A percentile compares a stretch with the other conserved stretches of the same genome.
These are phyloP conservation scores for Anagrus nilaparvatae DNA, from an alignment of 1,140 invertebrate species.

Conservation along the genomic window DNA sequence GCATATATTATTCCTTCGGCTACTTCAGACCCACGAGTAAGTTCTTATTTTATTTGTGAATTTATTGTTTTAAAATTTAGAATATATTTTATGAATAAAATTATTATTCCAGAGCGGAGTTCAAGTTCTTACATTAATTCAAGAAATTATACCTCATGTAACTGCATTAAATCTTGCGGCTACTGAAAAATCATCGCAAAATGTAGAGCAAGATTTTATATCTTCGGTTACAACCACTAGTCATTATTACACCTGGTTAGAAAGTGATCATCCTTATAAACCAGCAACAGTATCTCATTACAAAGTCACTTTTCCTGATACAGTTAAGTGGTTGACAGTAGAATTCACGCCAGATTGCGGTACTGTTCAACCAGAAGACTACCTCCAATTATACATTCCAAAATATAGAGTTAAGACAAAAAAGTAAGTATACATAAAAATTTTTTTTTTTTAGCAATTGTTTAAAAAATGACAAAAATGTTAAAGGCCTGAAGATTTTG, in stretches of 20 bases:
- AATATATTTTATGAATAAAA: slow-evolving; percentile 1
- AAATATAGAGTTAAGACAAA: slow-evolving; percentile 23
- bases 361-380: slow-evolving; percentile 90
- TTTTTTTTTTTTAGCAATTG: neutral
- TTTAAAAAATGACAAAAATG: too few relatives aligned
- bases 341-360: slow-evolving; percentile 90
- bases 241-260: slow-evolving; percentile 82
- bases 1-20: slow-evolving; percentile 73
- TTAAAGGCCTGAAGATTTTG: slow-evolving; percentile 14
- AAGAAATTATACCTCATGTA: slow-evolving; percentile 83
- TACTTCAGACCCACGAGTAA: slow-evolving; percentile 70
- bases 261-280: slow-evolving; percentile 96
- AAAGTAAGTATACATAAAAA: slow-evolving; percentile 21
- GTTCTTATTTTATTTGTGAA: slow-evolving; percentile 11
- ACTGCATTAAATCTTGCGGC: slow-evolving; percentile 68
- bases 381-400: slow-evolving; percentile 79
- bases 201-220: slow-evolving; percentile 31
- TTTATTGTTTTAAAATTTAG: neutral
- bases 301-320: slow-evolving; percentile 78
- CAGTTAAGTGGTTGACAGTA: slow-evolving; percentile 82
- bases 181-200: slow-evolving; percentile 38
- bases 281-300: slow-evolving; percentile 79
- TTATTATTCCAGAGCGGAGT: slow-evolving; percentile 65
- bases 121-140: slow-evolving; percentile 79
- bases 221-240: slow-evolving; percentile 52